phyloP scores from a whole-genome alignment of 2,113 vertebrate genomes.

The Sander lucioperca region DNA sequence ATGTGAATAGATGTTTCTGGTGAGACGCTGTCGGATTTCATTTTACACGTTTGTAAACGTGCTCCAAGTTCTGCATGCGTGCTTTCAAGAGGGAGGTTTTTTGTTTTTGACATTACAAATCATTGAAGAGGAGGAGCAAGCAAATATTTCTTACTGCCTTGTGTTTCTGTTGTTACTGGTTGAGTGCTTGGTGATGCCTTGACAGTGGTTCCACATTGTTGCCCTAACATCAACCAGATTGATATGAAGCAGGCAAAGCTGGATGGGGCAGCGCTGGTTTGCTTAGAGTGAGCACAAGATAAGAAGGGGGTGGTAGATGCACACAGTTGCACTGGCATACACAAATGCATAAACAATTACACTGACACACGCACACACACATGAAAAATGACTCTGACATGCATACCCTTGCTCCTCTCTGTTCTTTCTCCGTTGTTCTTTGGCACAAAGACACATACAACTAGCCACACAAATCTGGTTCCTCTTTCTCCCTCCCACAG shows the following conservation, averaged over 20 bases:
- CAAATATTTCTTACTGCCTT: conserved; percentile 31
- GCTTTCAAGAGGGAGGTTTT: conserved; percentile 9
- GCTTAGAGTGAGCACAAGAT: conserved; percentile 56
- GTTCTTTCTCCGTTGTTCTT: conserved; percentile 14
- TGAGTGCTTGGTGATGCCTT: conserved; percentile 44
- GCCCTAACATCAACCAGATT: conserved; percentile 59
- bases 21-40: conserved; percentile 29
- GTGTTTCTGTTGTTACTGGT: conserved; percentile 42
- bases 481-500: conserved; percentile 16
- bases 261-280: conserved; percentile 39
- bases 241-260: conserved; percentile 47
- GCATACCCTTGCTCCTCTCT: conserved; percentile 21
- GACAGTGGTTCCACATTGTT: conserved; percentile 64
- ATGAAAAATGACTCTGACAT: conserved; percentile 41
- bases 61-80: conserved; percentile 15
- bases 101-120: conserved; percentile 28
- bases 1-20: conserved; percentile 41
- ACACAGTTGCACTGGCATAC: conserved; percentile 30
- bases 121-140: conserved; percentile 21
- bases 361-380: not conserved
- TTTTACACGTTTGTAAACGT: conserved; percentile 30
- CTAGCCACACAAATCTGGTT: conserved; percentile 20
- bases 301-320: conserved; percentile 53
- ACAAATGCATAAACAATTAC: conserved; percentile 52
- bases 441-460: conserved; percentile 40